Evolutionary conservation across 2,113 vertebrate species (phyloP), one percentile per base, ranked within the genome.

Genomic region (Meleagris gallopavo): DNA sequence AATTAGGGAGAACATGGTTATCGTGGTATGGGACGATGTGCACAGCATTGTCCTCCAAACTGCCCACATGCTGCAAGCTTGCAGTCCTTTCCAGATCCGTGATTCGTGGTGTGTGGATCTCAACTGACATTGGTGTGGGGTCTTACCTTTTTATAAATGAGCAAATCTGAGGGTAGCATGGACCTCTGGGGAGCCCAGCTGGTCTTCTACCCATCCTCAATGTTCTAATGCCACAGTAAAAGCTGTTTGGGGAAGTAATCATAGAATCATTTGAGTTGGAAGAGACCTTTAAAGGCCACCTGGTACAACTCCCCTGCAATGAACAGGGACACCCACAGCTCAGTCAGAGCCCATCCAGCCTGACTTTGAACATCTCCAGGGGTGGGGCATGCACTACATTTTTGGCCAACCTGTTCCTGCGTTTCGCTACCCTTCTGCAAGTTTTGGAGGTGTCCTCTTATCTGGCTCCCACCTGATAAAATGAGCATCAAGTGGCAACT

Each of bases 21-120:
- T 32, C 2, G 1, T 38, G 62, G 11, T 38, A 57, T 0, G 1
- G 41, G 29, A 48, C 36, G n/a, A 9, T 38, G 62, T 73, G 55
- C 17, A 11, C 10, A 1, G 1, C 30, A 24, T 27, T 1, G 1
- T 32, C 62, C 9, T 2, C 3, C 46, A 83, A 57, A 45, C 13
- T 0, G 8, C n/a, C 46, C 12, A 4, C 24, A 13, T 2, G 17
- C 34, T 38, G 34, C 18, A 19, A 0, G 45, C 45, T 57, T 0
- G 0, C 1, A n/a, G 3, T 6, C 41, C 52, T 38, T 2, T 1
- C 21, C 8, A 3, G 72, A 88, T 83, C 55, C 55, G 30, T 77
- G 69, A 22, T 0, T 1, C 27, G 11, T 4, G 2, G 16, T 43
- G n/a, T 74, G n/a, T 34, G 69, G 32, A 7, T 13, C 30, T 24